Percentiles rank a stretch among this genome's conserved stretches.
phyloP scores from a whole-genome alignment of 2,113 vertebrate species.

The Tamias sibiricus region DNA sequence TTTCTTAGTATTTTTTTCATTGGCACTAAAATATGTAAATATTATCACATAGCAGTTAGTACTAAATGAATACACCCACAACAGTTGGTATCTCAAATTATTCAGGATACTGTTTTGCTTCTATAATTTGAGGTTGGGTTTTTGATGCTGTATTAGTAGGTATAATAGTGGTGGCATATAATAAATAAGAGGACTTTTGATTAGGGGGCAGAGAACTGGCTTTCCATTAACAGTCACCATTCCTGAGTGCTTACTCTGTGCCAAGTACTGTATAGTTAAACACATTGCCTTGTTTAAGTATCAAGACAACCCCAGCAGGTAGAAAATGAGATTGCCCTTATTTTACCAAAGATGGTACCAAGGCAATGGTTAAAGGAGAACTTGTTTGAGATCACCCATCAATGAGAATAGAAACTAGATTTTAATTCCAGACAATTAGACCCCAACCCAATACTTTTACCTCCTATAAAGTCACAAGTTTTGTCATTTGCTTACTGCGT shows the following conservation, averaged over 20 bases:
- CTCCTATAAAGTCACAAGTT: background rate
- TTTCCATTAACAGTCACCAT: background rate
- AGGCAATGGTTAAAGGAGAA: background rate
- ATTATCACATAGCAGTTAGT: slow-evolving; percentile 6
- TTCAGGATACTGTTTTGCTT: slow-evolving; percentile 34
- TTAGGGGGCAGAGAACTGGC: background rate
- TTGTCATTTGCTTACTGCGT: background rate
- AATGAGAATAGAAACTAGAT: background rate
- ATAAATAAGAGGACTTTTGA: background rate
- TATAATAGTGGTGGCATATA: background rate
- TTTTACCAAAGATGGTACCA: background rate
- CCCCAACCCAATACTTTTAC: background rate
- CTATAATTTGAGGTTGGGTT: background rate
- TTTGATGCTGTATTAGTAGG: background rate
- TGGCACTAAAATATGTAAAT: slow-evolving; percentile 44
- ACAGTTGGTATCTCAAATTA: slow-evolving; percentile 29
- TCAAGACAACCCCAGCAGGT: background rate
- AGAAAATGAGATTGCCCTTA: background rate
- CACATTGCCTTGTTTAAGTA: background rate
- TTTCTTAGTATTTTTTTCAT: slow-evolving; percentile 37
- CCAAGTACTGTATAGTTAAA: background rate
- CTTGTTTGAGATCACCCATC: background rate
- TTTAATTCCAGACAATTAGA: background rate
- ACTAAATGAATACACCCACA: background rate
- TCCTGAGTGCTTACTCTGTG: background rate